These are phyloP conservation scores for Mactra quadrangularis DNA, from an alignment of 1,140 invertebrate genomes.

Conservation along the genomic window DNA sequence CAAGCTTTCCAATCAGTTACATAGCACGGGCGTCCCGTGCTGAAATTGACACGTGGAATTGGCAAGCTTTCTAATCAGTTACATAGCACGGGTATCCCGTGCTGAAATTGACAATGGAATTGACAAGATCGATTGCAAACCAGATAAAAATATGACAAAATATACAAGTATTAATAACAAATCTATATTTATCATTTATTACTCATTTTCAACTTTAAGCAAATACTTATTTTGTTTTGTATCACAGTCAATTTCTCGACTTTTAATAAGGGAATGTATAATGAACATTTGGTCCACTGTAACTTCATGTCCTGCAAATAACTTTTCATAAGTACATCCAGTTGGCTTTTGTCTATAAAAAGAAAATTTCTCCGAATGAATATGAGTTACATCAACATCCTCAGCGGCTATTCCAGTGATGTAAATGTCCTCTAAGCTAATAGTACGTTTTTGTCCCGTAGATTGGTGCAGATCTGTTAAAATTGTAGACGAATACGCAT, in stretches of 20 bases:
- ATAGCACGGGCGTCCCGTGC: no score
- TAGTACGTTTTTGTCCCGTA: conserved; percentile 65
- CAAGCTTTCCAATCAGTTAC: no score
- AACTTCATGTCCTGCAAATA: conserved; percentile 66
- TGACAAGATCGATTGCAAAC: no score
- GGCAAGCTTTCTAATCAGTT: no score
- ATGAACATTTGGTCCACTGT: conserved; percentile 53
- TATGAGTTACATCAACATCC: conserved; percentile 50
- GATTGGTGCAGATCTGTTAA: conserved; percentile 74
- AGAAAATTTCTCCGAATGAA: conserved; percentile 57
- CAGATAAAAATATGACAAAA: no score
- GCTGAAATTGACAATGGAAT: no score
- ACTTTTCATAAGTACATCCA: conserved; percentile 64
- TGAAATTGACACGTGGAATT: no score
- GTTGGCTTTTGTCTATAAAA: conserved; percentile 41
- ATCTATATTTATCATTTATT: no score
- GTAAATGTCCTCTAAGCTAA: conserved; percentile 83
- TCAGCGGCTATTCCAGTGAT: conserved; percentile 78
- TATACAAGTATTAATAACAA: no score
- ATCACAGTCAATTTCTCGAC: conserved; percentile 40
- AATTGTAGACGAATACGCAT: conserved; percentile 78
- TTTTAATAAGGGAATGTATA: conserved; percentile 36
- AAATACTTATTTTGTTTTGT: conserved; percentile 41
- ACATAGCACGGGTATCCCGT: no score
- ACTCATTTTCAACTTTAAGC: conserved; percentile 2